A percentile compares a stretch with the other conserved stretches of the same genome.
Conservation (phyloP, 1,140 invertebrate species). For the Atta texana region DNA sequence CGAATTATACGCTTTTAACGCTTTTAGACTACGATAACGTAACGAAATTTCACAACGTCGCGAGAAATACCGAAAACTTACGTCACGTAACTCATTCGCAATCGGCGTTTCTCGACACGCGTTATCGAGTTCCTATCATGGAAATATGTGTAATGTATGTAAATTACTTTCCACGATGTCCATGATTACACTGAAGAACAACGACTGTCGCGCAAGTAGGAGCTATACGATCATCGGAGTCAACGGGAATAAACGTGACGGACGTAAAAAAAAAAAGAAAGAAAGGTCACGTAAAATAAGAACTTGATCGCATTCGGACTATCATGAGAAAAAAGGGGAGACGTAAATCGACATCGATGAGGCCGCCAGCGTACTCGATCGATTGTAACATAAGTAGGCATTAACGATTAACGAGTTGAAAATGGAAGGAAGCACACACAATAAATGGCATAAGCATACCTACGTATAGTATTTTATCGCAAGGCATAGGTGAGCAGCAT, state of each 20-base stretch:
- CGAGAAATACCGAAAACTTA: neutral
- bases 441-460: constrained; percentile 71
- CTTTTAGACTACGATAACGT: neutral
- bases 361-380: constrained; percentile 79
- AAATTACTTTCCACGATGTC: neutral
- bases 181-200: constrained; percentile 9
- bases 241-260: neutral
- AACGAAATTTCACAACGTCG: neutral
- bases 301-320: constrained; percentile 13
- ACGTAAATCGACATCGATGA: constrained; percentile 45
- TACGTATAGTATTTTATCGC: constrained; percentile 77
- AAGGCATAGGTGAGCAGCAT: constrained; percentile 66
- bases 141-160: neutral
- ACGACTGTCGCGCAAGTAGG: neutral
- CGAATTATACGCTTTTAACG: constrained; percentile 37
- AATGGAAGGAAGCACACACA: constrained; percentile 60
- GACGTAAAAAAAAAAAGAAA: neutral
- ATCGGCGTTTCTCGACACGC: neutral
- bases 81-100: neutral
- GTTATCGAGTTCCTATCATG: constrained; percentile 32
- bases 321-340: neutral
- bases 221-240: neutral
- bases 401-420: constrained; percentile 71
- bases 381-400: constrained; percentile 76
- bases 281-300: neutral